Base-by-base conservation (phyloP, 2,888 invertebrate species). In the Cryptosula pallasiana region DNA sequence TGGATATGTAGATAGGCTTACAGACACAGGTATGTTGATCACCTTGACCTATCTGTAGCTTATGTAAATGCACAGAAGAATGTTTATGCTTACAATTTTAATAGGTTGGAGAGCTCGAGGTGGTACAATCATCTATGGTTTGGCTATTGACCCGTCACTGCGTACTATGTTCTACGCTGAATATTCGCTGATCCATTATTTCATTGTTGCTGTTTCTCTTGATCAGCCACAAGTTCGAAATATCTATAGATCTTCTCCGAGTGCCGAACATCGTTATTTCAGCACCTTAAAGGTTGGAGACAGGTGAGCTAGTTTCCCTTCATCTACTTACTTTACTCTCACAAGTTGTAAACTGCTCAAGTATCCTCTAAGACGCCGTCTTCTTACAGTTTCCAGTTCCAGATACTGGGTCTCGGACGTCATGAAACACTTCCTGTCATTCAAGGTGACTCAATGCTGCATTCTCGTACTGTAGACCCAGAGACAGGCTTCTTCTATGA, bases 161-260 rank as follows among this genome's bases (percentile, higher is more conserved):
- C 63, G 63, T 3, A 63, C 27, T 16, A 27, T 63, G 3, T 63
- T 25, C 63, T 63, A 63, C 32, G 63, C 63, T 5, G 63, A 63
- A 27, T 63, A 63, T 32, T 63, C 63, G 1, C 27, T 3, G 5
- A 63, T 63, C 9, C 32, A 63, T 32, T 63, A 32, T 32, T 13
- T 29, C 32, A 32, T 63, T 5, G 3, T 63, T 9, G 63, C 63
- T 29, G 27, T 20, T 16, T 63, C 63, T 63, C 63, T 63, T 2
- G 63, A 63, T 32, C 2, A 9, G 25, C 63, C 32, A 13, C 2
- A 20, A 3, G n/a, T 63, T 29, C 63, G 27, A 32, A 5, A 5
- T 34, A 63, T 16, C 20, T 63, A 63, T n/a, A 32, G 9, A 13
- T 63, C 63, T 13, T 63, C 63, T 25, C 63, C 32, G 13, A 32